These are phyloP conservation scores for Austrolebias charrua DNA, from an alignment of 2,797 vertebrate species.

Conservation along the genomic window DNA sequence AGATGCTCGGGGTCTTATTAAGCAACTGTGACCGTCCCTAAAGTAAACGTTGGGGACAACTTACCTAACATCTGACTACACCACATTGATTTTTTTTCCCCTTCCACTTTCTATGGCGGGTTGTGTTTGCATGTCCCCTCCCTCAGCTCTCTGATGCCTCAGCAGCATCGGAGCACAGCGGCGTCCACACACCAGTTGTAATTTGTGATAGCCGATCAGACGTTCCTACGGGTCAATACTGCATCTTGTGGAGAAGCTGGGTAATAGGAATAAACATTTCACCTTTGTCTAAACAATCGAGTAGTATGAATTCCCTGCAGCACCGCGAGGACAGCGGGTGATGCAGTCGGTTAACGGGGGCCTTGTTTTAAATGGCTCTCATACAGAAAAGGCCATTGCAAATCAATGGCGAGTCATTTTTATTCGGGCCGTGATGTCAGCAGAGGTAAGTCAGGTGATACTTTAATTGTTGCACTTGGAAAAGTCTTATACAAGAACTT, in stretches of 20 bases:
- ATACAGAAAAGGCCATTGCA: conserved; percentile 42
- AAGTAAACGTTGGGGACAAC: conserved; percentile 74
- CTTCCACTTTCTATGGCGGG: conserved; percentile 27
- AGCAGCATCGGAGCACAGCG: conserved; percentile 38
- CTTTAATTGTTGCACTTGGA: conserved; percentile 62
- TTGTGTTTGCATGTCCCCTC: conserved; percentile 70
- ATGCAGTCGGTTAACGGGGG: conserved; percentile 42
- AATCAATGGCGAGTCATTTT: conserved; percentile 63
- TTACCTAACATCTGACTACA: conserved; percentile 80
- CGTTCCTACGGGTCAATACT: conserved; percentile 71
- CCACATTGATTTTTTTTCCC: conserved; percentile 74
- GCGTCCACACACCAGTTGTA: conserved; percentile 58
- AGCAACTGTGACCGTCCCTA: conserved; percentile 77
- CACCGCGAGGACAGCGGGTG: conserved; percentile 62
- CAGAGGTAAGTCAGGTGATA: conserved; percentile 65
- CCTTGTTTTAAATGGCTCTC: conserved; percentile 59
- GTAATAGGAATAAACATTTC: conserved; percentile 83
- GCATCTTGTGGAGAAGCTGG: conserved; percentile 61
- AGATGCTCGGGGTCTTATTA: conserved; percentile 82
- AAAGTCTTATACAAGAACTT: conserved; percentile 19
- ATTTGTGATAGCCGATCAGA: conserved; percentile 75
- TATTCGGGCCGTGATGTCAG: conserved; percentile 20
- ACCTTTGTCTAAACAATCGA: conserved; percentile 80
- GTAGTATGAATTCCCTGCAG: conserved; percentile 67
- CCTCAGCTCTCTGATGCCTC: conserved; percentile 43